Base-by-base conservation (phyloP, 2,888 invertebrate species). In the Stenodera caucasica region DNA sequence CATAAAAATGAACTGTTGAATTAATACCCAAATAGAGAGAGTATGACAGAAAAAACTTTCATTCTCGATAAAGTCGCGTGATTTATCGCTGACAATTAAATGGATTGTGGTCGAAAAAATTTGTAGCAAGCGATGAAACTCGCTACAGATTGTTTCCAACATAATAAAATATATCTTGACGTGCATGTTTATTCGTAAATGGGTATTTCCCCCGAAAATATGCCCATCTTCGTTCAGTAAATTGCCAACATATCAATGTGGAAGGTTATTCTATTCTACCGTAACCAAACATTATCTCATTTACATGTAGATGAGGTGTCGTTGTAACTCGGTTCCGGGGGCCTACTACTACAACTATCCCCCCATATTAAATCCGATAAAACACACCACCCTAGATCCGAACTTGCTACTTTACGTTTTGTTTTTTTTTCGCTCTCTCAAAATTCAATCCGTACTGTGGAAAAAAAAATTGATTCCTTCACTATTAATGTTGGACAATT, bases 261-360 rank as follows among this genome's bases (percentile, higher is more conserved):
- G 69, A 70, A 67, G 68, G 71, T 68, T 71, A 68, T 70, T 56
- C 58, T 58, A 59, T 60, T 63, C 65, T 71, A 70, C 70, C 69
- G 70, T 71, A 73, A 75, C 73, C 74, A 74, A 74, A 74, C 77
- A 75, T 75, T 75, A 77, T 76, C 77, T 77, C 77, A 78, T 78
- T 77, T 78, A 74, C 77, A 78, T 78, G 78, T 75, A 78, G 77
- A 78, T 78, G 77, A 77, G 77, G 45, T 45, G 45, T 45, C 76
- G 76, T 71, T 68, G 68, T 67, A 70, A 70, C 71, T 75, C 70
- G 72, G 74, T 75, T 75, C 74, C 73, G 72, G 72, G 67, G 67
- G 66, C 68, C 26, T 26, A 26, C 5, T 26, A 26, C 26, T 26
- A 26, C 26, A 26, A 26, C 5, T 26, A 4, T 69, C 66, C 70